These are phyloP conservation scores for Chymomyza amoena DNA, from an alignment of 2,888 invertebrate species.

Conservation along the genomic window DNA sequence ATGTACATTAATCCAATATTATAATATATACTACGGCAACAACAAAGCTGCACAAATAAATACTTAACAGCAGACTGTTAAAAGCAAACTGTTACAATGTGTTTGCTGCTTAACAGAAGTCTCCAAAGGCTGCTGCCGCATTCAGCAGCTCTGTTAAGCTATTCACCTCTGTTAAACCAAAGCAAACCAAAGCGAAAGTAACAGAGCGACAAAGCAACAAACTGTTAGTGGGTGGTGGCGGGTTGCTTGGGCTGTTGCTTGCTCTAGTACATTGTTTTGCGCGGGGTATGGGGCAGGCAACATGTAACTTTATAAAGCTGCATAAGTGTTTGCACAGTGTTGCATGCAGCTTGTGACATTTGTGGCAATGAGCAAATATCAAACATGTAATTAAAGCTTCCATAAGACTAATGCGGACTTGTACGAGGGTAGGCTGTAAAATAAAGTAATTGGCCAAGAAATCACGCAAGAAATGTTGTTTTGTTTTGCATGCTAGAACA, in stretches of 20 bases:
- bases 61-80: background rate
- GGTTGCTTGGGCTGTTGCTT: slow-evolving; percentile 7
- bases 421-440: no score
- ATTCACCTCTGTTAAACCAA: slow-evolving; percentile 22
- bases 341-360: background rate
- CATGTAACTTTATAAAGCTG: background rate
- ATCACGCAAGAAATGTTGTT: no score
- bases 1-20: background rate
- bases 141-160: slow-evolving; percentile 12
- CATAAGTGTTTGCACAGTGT: background rate
- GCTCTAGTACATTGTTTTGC: background rate
- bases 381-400: background rate
- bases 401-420: background rate
- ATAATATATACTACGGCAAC: background rate
- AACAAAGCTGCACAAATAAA: background rate
- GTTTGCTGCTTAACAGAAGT: background rate
- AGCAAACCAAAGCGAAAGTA: background rate
- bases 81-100: background rate
- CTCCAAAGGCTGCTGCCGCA: background rate
- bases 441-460: no score
- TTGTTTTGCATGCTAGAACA: no score
- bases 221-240: slow-evolving; percentile 20
- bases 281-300: background rate
- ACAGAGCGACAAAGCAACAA: slow-evolving; percentile 23
- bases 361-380: background rate